Conservation (phyloP, 2,888 invertebrate genomes). For the Hirtodrosophila trivittata region DNA sequence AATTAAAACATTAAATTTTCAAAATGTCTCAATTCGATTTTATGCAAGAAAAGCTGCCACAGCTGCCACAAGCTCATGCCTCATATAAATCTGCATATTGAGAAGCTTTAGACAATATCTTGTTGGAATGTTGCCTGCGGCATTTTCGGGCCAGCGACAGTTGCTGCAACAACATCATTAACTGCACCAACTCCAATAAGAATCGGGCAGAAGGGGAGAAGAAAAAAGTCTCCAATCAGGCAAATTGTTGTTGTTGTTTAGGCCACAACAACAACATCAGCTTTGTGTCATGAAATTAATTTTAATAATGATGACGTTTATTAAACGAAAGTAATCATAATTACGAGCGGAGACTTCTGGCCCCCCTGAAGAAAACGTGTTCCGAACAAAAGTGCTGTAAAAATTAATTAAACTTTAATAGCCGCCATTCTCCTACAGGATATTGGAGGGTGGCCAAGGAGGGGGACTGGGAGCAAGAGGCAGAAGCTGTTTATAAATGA, state of each 20-base stretch:
- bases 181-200: conserved; percentile 45
- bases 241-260: conserved; percentile 49
- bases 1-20: conserved; percentile 63
- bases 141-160: conserved; percentile 19
- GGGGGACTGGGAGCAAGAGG: too few species aligned
- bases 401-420: conserved; percentile 62
- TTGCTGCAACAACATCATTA: conserved; percentile 48
- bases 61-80: too few species aligned
- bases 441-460: not conserved
- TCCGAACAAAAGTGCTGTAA: conserved; percentile 34
- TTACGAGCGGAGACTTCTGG: conserved; percentile 40
- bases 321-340: conserved; percentile 64
- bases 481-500: conserved; percentile 2
- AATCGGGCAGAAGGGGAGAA: conserved; percentile 21
- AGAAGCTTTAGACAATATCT: not conserved
- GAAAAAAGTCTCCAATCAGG: conserved; percentile 41
- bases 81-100: not conserved
- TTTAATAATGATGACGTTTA: conserved; percentile 65
- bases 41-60: conserved; percentile 1
- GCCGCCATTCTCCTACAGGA: conserved; percentile 5
- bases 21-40: conserved; percentile 44
- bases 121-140: conserved; percentile 33
- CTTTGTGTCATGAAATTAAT: conserved; percentile 65
- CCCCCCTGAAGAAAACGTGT: conserved; percentile 26
- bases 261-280: conserved; percentile 35